A percentile compares a stretch with the other conserved stretches of the same genome.
phyloP scores from a whole-genome alignment of 2,888 invertebrate genomes.

The Dioctria linearis region DNA sequence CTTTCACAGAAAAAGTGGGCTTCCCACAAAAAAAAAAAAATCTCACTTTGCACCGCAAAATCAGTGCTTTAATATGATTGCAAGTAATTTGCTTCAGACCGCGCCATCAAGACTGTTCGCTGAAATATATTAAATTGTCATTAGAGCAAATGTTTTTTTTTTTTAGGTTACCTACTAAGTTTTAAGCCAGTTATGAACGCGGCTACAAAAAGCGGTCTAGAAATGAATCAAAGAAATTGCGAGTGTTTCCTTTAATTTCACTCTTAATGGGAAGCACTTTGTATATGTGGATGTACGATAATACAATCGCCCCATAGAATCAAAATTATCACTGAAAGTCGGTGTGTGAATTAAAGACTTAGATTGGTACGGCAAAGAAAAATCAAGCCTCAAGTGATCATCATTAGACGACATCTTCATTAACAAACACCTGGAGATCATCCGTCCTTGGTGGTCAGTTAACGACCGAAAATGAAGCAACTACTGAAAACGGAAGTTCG shows the following conservation, averaged over 20 bases:
- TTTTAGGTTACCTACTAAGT: constrained; percentile 28
- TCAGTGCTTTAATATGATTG: no score
- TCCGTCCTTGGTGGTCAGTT: constrained; percentile 50
- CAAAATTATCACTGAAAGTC: constrained; percentile 15
- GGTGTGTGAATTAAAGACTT: constrained; percentile 11
- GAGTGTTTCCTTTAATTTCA: constrained; percentile 48
- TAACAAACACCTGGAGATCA: constrained; percentile 50
- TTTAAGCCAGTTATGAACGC: not conserved
- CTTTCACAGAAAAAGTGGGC: no score
- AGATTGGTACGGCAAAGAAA: constrained; percentile 13
- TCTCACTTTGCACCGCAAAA: no score
- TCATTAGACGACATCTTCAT: constrained; percentile 55
- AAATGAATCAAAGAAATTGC: constrained; percentile 48
- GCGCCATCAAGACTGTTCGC: no score
- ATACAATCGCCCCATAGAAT: not conserved
- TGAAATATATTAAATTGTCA: constrained; percentile 38
- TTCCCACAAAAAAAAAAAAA: no score
- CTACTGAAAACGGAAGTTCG: constrained; percentile 45
- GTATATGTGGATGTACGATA: not conserved
- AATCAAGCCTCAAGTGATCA: constrained; percentile 50
- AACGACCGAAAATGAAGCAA: constrained; percentile 48
- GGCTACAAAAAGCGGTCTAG: constrained; percentile 26
- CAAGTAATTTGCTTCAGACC: no score
- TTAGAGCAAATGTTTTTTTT: constrained; percentile 13
- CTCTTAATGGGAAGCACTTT: constrained; percentile 41